phyloP scores from a whole-genome alignment of 2,888 invertebrate genomes.

The Dione vanillae region DNA sequence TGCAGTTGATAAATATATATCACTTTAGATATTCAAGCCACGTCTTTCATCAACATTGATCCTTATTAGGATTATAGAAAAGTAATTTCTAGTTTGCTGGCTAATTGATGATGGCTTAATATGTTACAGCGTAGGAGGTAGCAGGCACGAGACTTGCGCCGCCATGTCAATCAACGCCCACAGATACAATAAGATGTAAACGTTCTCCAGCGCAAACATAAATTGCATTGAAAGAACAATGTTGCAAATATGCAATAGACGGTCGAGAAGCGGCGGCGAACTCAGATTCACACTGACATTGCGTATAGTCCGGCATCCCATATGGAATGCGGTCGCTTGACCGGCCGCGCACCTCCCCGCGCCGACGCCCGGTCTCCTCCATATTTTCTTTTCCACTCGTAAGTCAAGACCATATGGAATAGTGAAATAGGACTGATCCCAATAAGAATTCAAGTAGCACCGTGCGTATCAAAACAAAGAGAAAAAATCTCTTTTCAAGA shows the following conservation, averaged over 20 bases:
- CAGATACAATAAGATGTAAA: constrained; percentile 46
- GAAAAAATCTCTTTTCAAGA: constrained; percentile 44
- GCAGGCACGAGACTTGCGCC: constrained; percentile 57
- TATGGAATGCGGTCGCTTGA: constrained; percentile 82
- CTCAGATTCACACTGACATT: constrained; percentile 80
- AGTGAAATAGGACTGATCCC: constrained; percentile 73
- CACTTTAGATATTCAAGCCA: constrained; percentile 8
- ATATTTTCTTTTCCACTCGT: constrained; percentile 77
- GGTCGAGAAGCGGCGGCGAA: constrained; percentile 56
- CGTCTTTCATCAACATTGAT: background rate
- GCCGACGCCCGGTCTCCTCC: constrained; percentile 69
- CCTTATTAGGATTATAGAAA: constrained; percentile 15
- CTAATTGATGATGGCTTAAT: constrained; percentile 36
- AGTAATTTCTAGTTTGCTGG: constrained; percentile 10
- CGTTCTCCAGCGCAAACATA: constrained; percentile 44
- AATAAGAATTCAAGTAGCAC: constrained; percentile 65
- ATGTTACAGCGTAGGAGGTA: constrained; percentile 41
- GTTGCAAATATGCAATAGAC: constrained; percentile 54
- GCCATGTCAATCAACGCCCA: constrained; percentile 56
- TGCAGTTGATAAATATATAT: constrained; percentile 2
- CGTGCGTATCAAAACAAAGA: constrained; percentile 35
- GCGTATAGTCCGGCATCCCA: constrained; percentile 81
- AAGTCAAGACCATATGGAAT: constrained; percentile 78
- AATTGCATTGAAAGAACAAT: constrained; percentile 47
- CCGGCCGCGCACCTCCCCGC: constrained; percentile 65